Conservation (phyloP, 2,888 invertebrate genomes). For the Zele albiditarsus region DNA sequence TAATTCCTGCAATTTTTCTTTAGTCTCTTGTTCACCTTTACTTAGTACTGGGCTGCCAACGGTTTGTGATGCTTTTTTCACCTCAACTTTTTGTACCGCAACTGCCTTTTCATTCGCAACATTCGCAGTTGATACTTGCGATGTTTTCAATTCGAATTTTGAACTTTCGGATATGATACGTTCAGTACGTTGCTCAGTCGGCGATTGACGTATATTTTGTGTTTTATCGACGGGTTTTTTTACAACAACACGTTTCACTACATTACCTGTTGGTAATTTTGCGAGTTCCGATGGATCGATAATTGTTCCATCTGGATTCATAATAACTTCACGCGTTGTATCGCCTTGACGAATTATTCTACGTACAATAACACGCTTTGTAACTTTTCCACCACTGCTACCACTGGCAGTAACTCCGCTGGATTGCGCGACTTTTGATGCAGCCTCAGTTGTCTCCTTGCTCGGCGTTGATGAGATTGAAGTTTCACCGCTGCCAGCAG, state of each 20-base stretch:
- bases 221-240: slow-evolving; percentile 56
- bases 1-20: slow-evolving; percentile 68
- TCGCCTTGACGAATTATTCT: slow-evolving; percentile 70
- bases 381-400: slow-evolving; percentile 60
- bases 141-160: slow-evolving; percentile 66
- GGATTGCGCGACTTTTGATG: slow-evolving; percentile 22
- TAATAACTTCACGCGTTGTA: slow-evolving; percentile 68
- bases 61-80: slow-evolving; percentile 48
- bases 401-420: slow-evolving; percentile 34
- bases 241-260: slow-evolving; percentile 69
- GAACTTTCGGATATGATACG: slow-evolving; percentile 49
- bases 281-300: slow-evolving; percentile 70
- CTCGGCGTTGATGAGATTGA: slow-evolving; percentile 47
- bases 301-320: slow-evolving; percentile 70
- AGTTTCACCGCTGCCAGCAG: slow-evolving; percentile 47
- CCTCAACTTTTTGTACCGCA: slow-evolving; percentile 37
- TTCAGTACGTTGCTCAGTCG: slow-evolving; percentile 25
- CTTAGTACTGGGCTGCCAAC: slow-evolving; percentile 40
- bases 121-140: slow-evolving; percentile 50
- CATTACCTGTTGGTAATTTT: slow-evolving; percentile 68
- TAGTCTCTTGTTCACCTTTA: slow-evolving; percentile 67
- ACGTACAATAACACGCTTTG: slow-evolving; percentile 69
- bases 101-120: slow-evolving; percentile 41
- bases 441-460: slow-evolving; percentile 54
- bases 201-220: slow-evolving; percentile 33